A percentile compares a stretch with the other conserved stretches of the same genome.
Conservation (phyloP, 2,113 vertebrate species). For the Nycticorax nycticorax region DNA sequence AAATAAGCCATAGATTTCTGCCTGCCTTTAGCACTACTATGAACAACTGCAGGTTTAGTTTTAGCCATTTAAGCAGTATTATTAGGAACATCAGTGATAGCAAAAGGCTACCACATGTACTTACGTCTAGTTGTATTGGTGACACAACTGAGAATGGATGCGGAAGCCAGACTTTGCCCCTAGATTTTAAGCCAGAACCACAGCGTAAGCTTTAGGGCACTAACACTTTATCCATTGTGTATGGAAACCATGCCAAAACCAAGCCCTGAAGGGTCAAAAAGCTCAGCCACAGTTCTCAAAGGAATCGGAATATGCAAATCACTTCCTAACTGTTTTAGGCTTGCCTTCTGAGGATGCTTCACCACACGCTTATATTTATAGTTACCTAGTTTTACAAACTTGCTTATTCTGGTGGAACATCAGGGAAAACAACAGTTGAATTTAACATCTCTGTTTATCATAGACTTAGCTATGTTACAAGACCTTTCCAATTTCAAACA, state of each 20-base stretch:
- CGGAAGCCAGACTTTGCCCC: background rate
- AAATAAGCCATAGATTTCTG: background rate
- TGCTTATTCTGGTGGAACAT: constrained; percentile 32
- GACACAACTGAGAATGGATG: background rate
- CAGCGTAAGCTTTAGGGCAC: background rate
- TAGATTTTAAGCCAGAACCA: background rate
- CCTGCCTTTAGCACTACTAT: background rate
- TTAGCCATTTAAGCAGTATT: background rate
- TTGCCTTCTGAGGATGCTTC: background rate
- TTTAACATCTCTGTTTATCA: constrained; percentile 64
- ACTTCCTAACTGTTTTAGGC: background rate
- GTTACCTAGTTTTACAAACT: constrained; percentile 2
- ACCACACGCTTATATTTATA: background rate
- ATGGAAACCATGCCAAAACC: background rate
- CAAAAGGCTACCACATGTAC: background rate
- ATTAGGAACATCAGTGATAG: background rate
- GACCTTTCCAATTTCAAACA: constrained; percentile 68
- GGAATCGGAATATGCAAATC: background rate
- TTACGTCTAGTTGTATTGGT: accelerated
- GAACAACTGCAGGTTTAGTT: background rate
- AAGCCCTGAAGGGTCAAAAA: background rate
- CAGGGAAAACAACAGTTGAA: constrained; percentile 38
- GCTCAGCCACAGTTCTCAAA: background rate
- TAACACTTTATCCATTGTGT: background rate
- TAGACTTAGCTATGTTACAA: constrained; percentile 57